Percentiles rank a stretch among this genome's conserved stretches.
Evolutionary conservation across 37 sponge, comb jelly and placozoan genomes (phyloP).

Genomic region (Ephydatia muelleri): DNA sequence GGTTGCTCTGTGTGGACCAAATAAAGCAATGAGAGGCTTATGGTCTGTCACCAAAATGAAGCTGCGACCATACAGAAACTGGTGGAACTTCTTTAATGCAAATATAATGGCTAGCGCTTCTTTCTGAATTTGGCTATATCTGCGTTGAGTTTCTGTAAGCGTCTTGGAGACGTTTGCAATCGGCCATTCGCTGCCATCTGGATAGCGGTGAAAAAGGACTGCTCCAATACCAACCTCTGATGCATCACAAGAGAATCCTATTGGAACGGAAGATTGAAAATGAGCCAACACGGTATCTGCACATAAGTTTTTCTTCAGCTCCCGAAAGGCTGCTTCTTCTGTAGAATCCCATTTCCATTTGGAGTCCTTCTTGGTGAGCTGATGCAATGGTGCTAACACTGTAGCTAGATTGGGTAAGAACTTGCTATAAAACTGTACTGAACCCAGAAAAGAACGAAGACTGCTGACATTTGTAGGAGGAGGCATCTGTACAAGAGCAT

Average conservation of each 20-base stretch:
- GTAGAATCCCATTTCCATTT: slow-evolving; percentile 29
- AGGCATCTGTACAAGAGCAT: slow-evolving; percentile 42
- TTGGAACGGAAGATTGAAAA: slow-evolving; percentile 26
- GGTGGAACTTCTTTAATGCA: slow-evolving; percentile 55
- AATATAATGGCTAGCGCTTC: slow-evolving; percentile 49
- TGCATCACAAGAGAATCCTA: slow-evolving; percentile 37
- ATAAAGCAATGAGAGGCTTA: slow-evolving; percentile 42
- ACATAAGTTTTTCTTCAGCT: slow-evolving; percentile 5
- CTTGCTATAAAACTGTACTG: slow-evolving; percentile 34
- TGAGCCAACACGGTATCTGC: slow-evolving; percentile 26
- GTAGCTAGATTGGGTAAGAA: slow-evolving; percentile 46
- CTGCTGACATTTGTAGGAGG: slow-evolving; percentile 29
- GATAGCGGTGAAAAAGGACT: slow-evolving; percentile 44
- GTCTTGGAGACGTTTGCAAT: slow-evolving; percentile 64
- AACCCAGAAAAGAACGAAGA: slow-evolving; percentile 46
- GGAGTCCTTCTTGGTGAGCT: slow-evolving; percentile 4
- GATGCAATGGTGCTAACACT: slow-evolving; percentile 20
- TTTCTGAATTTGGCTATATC: slow-evolving; percentile 60
- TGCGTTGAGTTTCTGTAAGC: slow-evolving; percentile 35
- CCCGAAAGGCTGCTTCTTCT: background rate
- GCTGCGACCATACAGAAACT: slow-evolving; percentile 62
- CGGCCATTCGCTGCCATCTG: slow-evolving; percentile 42
- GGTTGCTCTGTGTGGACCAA: slow-evolving; percentile 38
- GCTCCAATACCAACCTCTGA: slow-evolving; percentile 53
- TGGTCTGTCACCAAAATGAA: slow-evolving; percentile 66